phyloP scores from a whole-genome alignment of 1,140 invertebrate species.

The Pseudomyrmex sp. region DNA sequence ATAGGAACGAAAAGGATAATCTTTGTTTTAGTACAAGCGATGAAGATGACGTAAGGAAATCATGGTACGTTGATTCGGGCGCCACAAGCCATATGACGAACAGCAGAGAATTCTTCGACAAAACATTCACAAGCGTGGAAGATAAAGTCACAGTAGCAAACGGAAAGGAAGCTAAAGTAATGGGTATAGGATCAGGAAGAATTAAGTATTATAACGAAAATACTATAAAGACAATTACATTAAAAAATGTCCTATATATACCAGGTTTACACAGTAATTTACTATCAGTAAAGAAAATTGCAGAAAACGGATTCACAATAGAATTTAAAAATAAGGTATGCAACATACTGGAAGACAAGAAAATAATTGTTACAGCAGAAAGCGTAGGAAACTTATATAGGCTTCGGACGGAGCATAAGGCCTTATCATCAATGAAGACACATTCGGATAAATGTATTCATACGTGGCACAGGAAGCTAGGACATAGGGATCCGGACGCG shows the following conservation, averaged over 20 bases:
- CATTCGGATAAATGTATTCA: neutral
- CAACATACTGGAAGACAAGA: neutral
- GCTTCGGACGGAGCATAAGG: neutral
- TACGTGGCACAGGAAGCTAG: neutral
- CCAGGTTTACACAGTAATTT: conserved; percentile 13
- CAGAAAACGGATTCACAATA: neutral
- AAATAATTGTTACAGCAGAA: neutral
- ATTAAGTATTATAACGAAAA: neutral
- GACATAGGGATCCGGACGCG: neutral
- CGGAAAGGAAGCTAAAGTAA: neutral
- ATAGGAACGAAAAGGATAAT: neutral
- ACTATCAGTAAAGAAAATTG: conserved; percentile 31
- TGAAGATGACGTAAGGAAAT: neutral
- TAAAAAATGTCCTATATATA: neutral
- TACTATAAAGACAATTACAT: conserved; percentile 3
- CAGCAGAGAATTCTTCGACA: neutral
- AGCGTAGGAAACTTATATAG: conserved; percentile 15
- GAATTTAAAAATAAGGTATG: neutral
- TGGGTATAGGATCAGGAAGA: neutral
- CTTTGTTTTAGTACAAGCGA: neutral
- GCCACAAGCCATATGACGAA: neutral
- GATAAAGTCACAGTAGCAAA: neutral
- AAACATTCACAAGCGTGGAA: too few relatives aligned
- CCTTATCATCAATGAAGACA: neutral
- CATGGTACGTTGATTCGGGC: neutral